Conservation (phyloP, 1,140 invertebrate species). For the Trialeurodes vaporariorum region DNA sequence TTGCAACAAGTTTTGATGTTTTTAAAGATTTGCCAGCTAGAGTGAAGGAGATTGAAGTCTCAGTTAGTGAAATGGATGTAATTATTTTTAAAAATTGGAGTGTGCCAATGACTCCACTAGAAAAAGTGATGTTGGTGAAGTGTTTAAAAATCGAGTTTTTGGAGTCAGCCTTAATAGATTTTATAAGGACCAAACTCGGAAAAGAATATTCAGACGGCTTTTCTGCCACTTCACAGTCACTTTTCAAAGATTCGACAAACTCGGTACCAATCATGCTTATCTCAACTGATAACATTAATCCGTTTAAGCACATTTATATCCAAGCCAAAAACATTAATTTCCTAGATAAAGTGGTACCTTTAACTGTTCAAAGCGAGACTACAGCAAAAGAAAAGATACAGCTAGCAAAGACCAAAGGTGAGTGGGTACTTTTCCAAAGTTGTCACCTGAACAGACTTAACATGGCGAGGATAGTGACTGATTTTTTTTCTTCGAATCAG, state of each 20-base stretch:
- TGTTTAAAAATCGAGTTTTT: constrained; percentile 70
- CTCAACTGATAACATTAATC: constrained; percentile 79
- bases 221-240: constrained; percentile 47
- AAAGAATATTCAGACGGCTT: constrained; percentile 65
- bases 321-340: constrained; percentile 71
- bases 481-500: background rate
- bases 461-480: background rate
- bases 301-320: constrained; percentile 63
- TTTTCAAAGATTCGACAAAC: constrained; percentile 60
- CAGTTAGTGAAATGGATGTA: constrained; percentile 4
- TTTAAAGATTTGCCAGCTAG: constrained; percentile 38
- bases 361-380: constrained; percentile 85
- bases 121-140: constrained; percentile 69
- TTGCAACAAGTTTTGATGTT: constrained; percentile 41
- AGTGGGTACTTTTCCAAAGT: constrained; percentile 72
- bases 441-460: background rate
- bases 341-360: constrained; percentile 60
- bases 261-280: constrained; percentile 75
- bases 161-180: constrained; percentile 64
- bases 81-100: constrained; percentile 42
- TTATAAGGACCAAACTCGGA: constrained; percentile 62
- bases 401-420: constrained; percentile 56
- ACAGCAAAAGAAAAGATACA: constrained; percentile 69
- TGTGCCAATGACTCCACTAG: constrained; percentile 49
- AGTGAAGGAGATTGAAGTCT: constrained; percentile 7